Base-by-base conservation (phyloP, 2,888 invertebrate genomes). In the Aelia acuminata region DNA sequence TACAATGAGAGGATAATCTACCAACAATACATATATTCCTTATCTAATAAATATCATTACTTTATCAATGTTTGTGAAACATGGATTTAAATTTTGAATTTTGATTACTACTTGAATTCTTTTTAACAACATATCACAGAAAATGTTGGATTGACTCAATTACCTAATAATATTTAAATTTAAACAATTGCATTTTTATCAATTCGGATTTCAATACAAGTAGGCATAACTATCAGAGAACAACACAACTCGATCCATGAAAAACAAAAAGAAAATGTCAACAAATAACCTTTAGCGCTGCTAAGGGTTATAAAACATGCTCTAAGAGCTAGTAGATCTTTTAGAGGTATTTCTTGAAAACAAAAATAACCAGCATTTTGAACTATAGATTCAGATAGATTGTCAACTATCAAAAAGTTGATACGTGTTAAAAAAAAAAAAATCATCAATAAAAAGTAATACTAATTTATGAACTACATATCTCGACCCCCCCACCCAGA, bases 211-310 rank as follows among this genome's bases (percentile, higher is more conserved):
- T n/a, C 43, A 80, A n/a, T n/a, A 22, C 22, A 80, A 43, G 43
- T 10, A n/a, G 80, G 22, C 80, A 80, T 80, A 10, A n/a, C 22
- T 10, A 43, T 3, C 13, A 80, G 10, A 43, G n/a, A 43, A 80
- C 43, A 43, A 80, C n/a, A n/a, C n/a, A 80, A 80, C 15, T 43
- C 22, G 3, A 8, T 22, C 39, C 43, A 43, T 11, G 31, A 5
- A 39, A 13, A 80, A 43, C 43, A 43, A 80, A 80, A 80, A 39
- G 26, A 80, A 80, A 39, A 80, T 80, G 43, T 80, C 80, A 80
- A 80, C 80, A 80, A n/a, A 35, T 80, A 80, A 80, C 80, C 80
- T 80, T 80, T 3, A 15, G 10, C 22, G 4, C 20, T n/a, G 22
- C 0, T 80, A n/a, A 1, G 31, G 80, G 80, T 80, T 80, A 43